Evolutionary conservation across 2,113 vertebrate species (phyloP), one percentile per base, ranked within the genome.

Genomic region (Leptobrachium ailaonicum): DNA sequence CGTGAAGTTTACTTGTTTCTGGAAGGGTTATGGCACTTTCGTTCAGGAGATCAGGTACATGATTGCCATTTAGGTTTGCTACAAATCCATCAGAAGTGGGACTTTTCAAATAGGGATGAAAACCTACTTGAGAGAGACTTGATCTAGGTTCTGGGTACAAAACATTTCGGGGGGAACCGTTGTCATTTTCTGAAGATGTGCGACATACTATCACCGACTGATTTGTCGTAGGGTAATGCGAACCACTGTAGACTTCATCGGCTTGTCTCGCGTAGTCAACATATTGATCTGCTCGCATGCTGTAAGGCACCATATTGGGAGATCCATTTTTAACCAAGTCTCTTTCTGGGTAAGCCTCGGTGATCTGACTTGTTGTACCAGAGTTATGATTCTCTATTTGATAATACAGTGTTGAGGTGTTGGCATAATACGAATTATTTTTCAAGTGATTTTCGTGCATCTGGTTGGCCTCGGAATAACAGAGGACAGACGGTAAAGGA

Each of bases 21-120:
- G 95, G 89, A 68, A 96, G 94, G 86, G 88, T 90, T 40, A 94
- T 85, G 40, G 94, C 71, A 86, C 86, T 94, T 83, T 97, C 94
- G 63, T 90, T 90, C 75, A 93, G 90, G 83, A 93, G 93, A 70
- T 97, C 94, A 1, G 94, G 87, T 50, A 94, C 84, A 66, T 83
- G 83, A 63, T 84, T 89, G 4, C 90, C 91, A 75, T 93, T 95
- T 88, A 94, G 73, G 32, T 90, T n/a, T 67, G 92, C 89, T 82
- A 94, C 92, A 87, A 94, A 98, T 75, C 92, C 92, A 82, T 94
- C 94, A 86, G 90, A 93, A 68, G 90, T 91, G 85, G 95, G 94
- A 87, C 94, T 95, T 94, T 98, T 99, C 89, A 98, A 93, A 90
- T 95, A 97, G 47, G 96, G 95, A 79, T 96, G 95, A 87, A 96